These are phyloP conservation scores for Drosophila austrosaltans DNA, from an alignment of 2,888 invertebrate genomes.

Conservation along the genomic window DNA sequence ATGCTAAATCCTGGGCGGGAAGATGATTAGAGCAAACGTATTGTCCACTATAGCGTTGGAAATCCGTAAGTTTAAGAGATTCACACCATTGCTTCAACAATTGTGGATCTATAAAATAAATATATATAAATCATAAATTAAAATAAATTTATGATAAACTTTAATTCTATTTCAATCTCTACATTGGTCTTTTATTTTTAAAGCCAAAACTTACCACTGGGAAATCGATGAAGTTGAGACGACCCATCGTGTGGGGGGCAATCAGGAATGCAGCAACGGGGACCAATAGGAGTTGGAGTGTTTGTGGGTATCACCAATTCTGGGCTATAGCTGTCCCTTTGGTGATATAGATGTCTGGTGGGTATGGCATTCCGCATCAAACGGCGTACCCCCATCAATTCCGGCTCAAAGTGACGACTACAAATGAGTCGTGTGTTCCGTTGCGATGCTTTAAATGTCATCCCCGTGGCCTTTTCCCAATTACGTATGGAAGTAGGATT, in stretches of 20 bases:
- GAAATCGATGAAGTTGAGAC: conserved; percentile 64
- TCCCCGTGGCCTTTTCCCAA: conserved; percentile 70
- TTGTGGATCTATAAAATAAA: conserved; percentile 43
- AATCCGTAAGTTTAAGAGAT: conserved; percentile 45
- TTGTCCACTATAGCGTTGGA: conserved; percentile 41
- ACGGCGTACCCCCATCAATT: conserved; percentile 73
- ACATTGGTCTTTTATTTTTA: no score
- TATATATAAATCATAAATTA: no score
- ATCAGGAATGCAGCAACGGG: conserved; percentile 60
- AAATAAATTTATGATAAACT: no score
- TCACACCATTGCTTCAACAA: conserved; percentile 63
- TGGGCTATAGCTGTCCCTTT: conserved; percentile 11
- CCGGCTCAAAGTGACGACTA: conserved; percentile 67
- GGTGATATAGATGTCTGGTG: conserved; percentile 68
- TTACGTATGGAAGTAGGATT: conserved; percentile 52
- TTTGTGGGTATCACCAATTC: conserved; percentile 10
- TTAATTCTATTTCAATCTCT: no score
- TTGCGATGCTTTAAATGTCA: conserved; percentile 63
- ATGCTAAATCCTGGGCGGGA: conserved; percentile 45
- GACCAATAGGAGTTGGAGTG: neutral
- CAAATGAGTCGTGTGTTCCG: conserved; percentile 69
- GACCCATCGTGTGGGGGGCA: conserved; percentile 38
- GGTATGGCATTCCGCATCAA: conserved; percentile 77
- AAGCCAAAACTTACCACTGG: conserved; percentile 54
- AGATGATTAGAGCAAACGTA: conserved; percentile 56